Evolutionary conservation across 2,113 vertebrate species (phyloP), one percentile per base, ranked within the genome.

Genomic region (Melanotaenia duboulayi): DNA sequence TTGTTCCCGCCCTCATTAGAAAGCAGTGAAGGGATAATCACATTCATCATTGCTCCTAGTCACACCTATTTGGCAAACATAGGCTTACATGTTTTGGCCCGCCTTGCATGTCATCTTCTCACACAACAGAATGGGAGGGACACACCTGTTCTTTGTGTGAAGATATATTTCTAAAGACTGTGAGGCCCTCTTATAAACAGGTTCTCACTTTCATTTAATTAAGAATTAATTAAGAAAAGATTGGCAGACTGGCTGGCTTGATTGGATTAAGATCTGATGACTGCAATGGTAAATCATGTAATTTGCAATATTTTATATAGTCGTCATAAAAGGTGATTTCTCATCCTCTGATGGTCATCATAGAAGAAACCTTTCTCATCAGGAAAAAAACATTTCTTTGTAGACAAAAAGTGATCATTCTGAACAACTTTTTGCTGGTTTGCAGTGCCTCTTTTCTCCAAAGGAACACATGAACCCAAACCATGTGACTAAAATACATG

Each of bases 31-130:
- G 50, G 51, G 56, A 69, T 59, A 57, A 66, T 74, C 60, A 9
- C 65, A 25, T 11, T 44, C 17, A 17, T 25, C 59, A 48, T 71
- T 62, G 58, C 54, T 71, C 68, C n/a, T 35, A 75, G 75, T 86
- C 84, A 74, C 67, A 82, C 76, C 60, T 70, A 48, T 19, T n/a
- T 35, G 52, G 12, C 19, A 56, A 62, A 61, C 35, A 37, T 35
- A 62, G 40, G 37, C 51, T 57, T 67, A 48, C 62, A 32, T 61
- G 76, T 70, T 63, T 68, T 65, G n/a, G 63, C 74, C 19, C 20
- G 49, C 62, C 63, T 50, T 44, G n/a, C 42, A 49, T 68, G 39
- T 78, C 65, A 37, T 32, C 48, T 16, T 49, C 58, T 65, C 23
- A n/a, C 50, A 35, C 25, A 65, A 46, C 4, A 4, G 25, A 58